Evolutionary conservation across 2,113 vertebrate genomes (phyloP), one percentile per base, ranked within the genome.

Genomic region (Eudyptes chrysolophus): DNA sequence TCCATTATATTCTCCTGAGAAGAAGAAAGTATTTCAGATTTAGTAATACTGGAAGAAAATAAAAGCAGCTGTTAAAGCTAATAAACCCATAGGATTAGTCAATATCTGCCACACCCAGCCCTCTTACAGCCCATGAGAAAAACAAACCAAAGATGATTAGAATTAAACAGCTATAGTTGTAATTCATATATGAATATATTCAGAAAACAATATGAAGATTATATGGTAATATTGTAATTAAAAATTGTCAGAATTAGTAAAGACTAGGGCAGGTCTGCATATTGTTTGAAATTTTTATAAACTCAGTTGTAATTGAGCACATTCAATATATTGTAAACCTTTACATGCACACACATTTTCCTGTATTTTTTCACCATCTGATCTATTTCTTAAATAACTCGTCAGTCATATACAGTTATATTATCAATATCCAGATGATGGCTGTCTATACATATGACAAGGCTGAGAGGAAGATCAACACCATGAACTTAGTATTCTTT

Each of bases 1-100:
- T 98, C 98, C 98, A 99, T 98, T 97, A 99, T 98, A 69, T 99
- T 98, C 81, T 99, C 98, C 98, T 99, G 93, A 48, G 55, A 97
- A 95, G 25, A 86, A 74, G 44, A 89, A 94, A 82, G 6, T 16
- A 95, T 64, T 96, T 97, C 84, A 95, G 65, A 90, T 87, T 98
- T 38, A 93, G 49, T 90, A 96, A 95, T 69, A 82, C 6, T 44
- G n/a, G 19, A 93, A 91, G 14, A 76, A 74, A 94, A 89, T 74
- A 89, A 64, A 94, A 94, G 87, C 58, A 65, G 34, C 16, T 16
- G 5, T 61, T 76, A 93, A 95, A 97, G 52, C 32, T 74, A 92
- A 40, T 90, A 88, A 94, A 51, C 76, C 68, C 27, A 85, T 22
- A 91, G 62, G 68, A 79, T 75, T 80, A 90, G 55, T 92, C 77